Base-by-base conservation (phyloP, 2,113 vertebrate species). In the Myotis lucifugus region DNA sequence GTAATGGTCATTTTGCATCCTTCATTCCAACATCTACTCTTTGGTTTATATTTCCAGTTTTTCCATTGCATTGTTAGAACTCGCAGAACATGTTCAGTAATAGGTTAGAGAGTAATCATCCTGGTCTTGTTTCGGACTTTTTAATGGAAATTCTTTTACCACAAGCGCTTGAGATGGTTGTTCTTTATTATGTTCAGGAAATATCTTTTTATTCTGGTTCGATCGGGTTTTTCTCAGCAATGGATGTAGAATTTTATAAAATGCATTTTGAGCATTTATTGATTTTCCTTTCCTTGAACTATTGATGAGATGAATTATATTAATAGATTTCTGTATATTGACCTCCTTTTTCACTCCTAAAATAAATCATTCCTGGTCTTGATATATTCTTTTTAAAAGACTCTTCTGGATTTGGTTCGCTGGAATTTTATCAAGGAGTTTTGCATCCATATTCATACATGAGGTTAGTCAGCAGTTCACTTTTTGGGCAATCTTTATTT, bases 181-280 rank as follows among this genome's bases (percentile, higher is more conserved):
- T 56, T 94, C 74, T 73, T 95, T 88, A 40, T 90, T 23, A 34
- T 66, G 32, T 83, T 66, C 56, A 88, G 73, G 79, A 95, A 91
- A 74, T 91, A 37, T 83, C 32, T 93, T 93, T 96, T 81, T 86
- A 92, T 85, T 91, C 21, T 79, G 56, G 73, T 48, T 91, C 56
- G 69, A n/a, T 76, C 56, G 23, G 1, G 34, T 59, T 91, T 85
- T 95, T 92, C 78, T 95, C 83, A 91, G 82, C 94, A 96, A 94
- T 86, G 46, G 83, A 59, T 91, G 48, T 70, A 95, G 89, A 95
- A 72, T 85, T 94, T 92, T 64, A 94, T 93, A 92, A 96, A 93
- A 85, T 90, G 52, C 37, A 83, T 54, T 94, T 88, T 32, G 72
- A 67, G 13, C 27, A 64, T 94, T 64, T 79, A 79, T 79, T 87